A percentile compares a stretch with the other conserved stretches of the same genome.
Conservation (phyloP, 1,140 invertebrate genomes). For the Diachasma alloeum region DNA sequence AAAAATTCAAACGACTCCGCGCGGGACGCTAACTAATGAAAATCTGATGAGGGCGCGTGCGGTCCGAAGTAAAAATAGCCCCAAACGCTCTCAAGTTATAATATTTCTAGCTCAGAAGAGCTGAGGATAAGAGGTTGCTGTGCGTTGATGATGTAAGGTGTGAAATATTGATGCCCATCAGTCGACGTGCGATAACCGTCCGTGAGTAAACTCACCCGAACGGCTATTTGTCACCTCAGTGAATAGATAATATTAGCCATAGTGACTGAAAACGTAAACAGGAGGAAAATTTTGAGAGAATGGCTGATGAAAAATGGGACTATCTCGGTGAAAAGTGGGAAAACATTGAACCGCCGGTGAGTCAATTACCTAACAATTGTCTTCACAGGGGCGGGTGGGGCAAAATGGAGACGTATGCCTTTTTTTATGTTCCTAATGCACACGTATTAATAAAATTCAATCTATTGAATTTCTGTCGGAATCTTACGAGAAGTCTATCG, state of each 20-base stretch:
- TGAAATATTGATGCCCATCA: constrained; percentile 4
- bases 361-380: constrained; percentile 16
- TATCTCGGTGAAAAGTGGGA: constrained; percentile 27
- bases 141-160: constrained; percentile 22
- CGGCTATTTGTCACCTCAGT: neutral
- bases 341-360: constrained; percentile 41
- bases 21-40: neutral
- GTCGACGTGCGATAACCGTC: constrained; percentile 11
- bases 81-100: neutral
- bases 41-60: neutral
- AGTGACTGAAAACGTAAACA: too few relatives aligned
- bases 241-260: neutral
- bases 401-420: too few relatives aligned
- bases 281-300: neutral
- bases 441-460: too few relatives aligned
- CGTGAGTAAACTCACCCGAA: neutral
- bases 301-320: constrained; percentile 25
- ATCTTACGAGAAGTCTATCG: too few relatives aligned
- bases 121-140: neutral
- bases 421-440: too few relatives aligned
- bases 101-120: constrained; percentile 15
- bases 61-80: constrained; percentile 9
- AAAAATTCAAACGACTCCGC: neutral
- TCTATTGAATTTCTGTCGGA: too few relatives aligned
- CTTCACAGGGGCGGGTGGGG: neutral